Conservation (phyloP, 2,113 vertebrate species). For the Corythoichthys haematopterus region DNA sequence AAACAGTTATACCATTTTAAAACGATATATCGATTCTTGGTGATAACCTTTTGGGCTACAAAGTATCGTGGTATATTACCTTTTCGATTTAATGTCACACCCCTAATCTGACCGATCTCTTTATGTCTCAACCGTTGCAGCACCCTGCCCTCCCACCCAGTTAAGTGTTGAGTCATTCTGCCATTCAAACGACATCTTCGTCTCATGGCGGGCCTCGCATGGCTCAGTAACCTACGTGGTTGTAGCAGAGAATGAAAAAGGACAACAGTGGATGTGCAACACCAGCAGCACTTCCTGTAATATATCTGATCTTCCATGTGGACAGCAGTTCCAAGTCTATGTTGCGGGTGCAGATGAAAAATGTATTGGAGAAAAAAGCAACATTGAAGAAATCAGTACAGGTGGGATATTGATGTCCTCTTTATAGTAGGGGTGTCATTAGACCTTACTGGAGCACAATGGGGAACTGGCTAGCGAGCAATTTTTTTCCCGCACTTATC, state of each 20-base stretch:
- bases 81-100: no score
- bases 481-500: no score
- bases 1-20: no score
- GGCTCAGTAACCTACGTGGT: slow-evolving; percentile 62
- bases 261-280: slow-evolving; percentile 52
- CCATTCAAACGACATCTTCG: slow-evolving; percentile 44
- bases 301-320: slow-evolving; percentile 62
- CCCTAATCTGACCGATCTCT: background rate
- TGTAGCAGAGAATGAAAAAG: slow-evolving; percentile 43
- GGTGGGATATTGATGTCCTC: no score
- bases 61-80: no score
- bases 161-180: slow-evolving; percentile 58
- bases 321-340: slow-evolving; percentile 64
- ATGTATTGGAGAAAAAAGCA: slow-evolving; percentile 62
- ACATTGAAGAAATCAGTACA: slow-evolving; percentile 40
- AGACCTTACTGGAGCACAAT: no score
- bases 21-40: no score
- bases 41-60: no score
- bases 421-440: no score
- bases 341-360: slow-evolving; percentile 50
- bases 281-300: slow-evolving; percentile 55
- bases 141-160: slow-evolving; percentile 65
- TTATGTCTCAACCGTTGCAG: slow-evolving; percentile 32
- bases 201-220: slow-evolving; percentile 64
- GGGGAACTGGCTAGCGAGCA: no score